Evolutionary conservation across 2,888 invertebrate genomes (phyloP).

Genomic region (Trissolcus japonicus): DNA sequence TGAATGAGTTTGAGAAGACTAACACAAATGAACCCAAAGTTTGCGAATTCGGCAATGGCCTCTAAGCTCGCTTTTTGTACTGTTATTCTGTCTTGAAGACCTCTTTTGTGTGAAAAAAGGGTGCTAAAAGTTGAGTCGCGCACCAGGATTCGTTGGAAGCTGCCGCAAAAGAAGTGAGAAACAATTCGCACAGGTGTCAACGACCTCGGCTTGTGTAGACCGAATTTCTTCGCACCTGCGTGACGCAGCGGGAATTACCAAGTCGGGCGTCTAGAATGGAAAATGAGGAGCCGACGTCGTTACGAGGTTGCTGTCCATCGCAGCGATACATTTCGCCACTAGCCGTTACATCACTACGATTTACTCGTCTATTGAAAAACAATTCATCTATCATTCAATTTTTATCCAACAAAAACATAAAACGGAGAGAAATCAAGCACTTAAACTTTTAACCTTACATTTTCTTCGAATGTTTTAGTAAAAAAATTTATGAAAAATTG

Average conservation of each 20-base stretch:
- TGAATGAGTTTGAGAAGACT: conserved; percentile 4
- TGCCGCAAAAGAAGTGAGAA: conserved; percentile 49
- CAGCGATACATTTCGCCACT: conserved; percentile 8
- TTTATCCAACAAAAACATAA: too few species aligned
- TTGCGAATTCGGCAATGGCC: conserved; percentile 48
- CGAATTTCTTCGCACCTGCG: conserved; percentile 58
- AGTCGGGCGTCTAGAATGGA: conserved; percentile 52
- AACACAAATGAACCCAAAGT: conserved; percentile 20
- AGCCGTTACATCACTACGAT: conserved; percentile 37
- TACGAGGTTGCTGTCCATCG: conserved; percentile 41
- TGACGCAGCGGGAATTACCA: conserved; percentile 55
- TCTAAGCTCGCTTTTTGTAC: conserved; percentile 43
- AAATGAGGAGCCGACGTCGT: conserved; percentile 45
- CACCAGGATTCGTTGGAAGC: conserved; percentile 51
- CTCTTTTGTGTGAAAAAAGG: conserved; percentile 52
- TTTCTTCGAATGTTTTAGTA: too few species aligned
- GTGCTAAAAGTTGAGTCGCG: conserved; percentile 45
- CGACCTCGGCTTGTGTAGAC: conserved; percentile 51
- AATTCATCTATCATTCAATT: too few species aligned
- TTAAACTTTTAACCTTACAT: neutral
- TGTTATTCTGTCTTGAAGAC: conserved; percentile 40
- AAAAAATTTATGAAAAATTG: too few species aligned
- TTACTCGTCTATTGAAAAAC: conserved; percentile 12
- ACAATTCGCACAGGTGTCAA: conserved; percentile 53
- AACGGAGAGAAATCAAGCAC: too few species aligned